phyloP scores from a whole-genome alignment of 2,113 vertebrate species.

The Megaceryle torquata region DNA sequence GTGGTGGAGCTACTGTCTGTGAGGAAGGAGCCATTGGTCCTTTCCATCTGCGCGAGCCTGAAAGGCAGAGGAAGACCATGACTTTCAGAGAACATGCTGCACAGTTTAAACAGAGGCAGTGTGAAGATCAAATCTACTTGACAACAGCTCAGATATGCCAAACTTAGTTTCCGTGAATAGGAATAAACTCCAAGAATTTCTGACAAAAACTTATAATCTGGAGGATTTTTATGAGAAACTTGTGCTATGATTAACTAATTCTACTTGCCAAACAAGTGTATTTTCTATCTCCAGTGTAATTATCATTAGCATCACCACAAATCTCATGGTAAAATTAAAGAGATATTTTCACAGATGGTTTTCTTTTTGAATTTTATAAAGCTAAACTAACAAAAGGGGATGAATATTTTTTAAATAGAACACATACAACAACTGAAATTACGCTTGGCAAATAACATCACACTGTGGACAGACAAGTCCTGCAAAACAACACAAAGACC shows the following conservation, averaged over 20 bases:
- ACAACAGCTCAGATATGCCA: background rate
- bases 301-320: slow-evolving; percentile 22
- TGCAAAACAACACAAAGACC: background rate
- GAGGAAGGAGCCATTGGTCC: slow-evolving; percentile 91
- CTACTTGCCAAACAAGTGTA: background rate
- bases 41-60: slow-evolving; percentile 96
- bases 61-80: background rate
- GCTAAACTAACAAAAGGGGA: slow-evolving; percentile 17
- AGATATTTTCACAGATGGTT: slow-evolving; percentile 42
- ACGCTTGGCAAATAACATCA: background rate
- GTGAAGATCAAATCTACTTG: background rate
- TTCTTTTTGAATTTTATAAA: slow-evolving; percentile 32
- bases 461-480: background rate
- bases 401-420: slow-evolving; percentile 18
- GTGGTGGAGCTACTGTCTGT: slow-evolving; percentile 96
- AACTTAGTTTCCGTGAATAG: background rate
- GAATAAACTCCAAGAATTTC: background rate
- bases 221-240: background rate
- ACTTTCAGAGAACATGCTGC: background rate
- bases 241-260: slow-evolving; percentile 36
- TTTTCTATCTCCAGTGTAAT: slow-evolving; percentile 26
- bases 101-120: background rate
- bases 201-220: background rate
- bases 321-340: slow-evolving; percentile 14
- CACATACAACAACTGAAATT: slow-evolving; percentile 12